phyloP scores from a whole-genome alignment of 2,113 vertebrate species.

The Climacteris rufus region DNA sequence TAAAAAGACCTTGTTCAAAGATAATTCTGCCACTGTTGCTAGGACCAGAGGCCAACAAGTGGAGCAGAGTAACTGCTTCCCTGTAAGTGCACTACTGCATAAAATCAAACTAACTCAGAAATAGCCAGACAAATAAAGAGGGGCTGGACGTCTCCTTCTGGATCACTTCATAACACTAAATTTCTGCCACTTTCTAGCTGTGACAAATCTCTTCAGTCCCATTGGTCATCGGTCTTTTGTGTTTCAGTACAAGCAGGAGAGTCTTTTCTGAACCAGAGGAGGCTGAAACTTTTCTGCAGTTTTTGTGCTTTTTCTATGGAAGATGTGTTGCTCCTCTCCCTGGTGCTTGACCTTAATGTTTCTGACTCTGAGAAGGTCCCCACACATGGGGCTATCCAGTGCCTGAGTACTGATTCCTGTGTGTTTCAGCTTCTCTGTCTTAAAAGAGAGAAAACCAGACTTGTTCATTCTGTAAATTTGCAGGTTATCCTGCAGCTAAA shows the following conservation, averaged over 20 bases:
- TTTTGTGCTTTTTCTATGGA: background rate
- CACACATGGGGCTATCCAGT: rapidly evolving
- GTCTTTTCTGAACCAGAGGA: background rate
- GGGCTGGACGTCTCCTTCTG: background rate
- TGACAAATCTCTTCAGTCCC: background rate
- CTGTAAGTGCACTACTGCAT: background rate
- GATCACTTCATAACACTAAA: background rate
- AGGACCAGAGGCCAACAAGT: background rate
- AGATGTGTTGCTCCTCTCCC: slow-evolving; percentile 58
- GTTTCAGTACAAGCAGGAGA: background rate
- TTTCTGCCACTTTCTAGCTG: background rate
- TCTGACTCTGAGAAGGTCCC: rapidly evolving
- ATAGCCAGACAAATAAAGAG: background rate
- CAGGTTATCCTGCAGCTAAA: background rate
- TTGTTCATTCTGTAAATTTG: background rate
- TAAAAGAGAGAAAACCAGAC: background rate
- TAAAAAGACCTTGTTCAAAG: slow-evolving; percentile 35
- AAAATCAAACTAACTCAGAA: background rate
- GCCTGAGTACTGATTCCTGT: background rate
- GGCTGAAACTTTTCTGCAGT: background rate
- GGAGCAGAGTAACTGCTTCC: background rate
- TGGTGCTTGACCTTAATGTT: slow-evolving; percentile 72
- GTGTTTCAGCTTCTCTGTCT: background rate
- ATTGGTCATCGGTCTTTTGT: background rate
- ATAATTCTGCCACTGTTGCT: slow-evolving; percentile 46